A percentile compares a stretch with the other conserved stretches of the same genome.
These are phyloP conservation scores for Orthonevra nobilis DNA, from an alignment of 2,888 invertebrate genomes.

Conservation along the genomic window DNA sequence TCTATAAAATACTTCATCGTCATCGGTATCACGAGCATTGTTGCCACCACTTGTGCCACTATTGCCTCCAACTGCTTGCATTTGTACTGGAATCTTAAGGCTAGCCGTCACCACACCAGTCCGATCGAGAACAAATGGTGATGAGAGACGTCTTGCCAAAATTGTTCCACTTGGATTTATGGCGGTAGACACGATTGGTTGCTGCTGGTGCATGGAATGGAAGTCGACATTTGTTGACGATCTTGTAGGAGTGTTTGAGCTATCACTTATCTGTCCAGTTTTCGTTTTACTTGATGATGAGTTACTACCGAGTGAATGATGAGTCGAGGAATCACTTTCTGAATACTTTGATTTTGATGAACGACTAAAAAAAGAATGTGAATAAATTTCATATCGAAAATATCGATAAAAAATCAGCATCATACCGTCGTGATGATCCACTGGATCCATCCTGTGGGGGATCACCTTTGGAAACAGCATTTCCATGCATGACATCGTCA, in stretches of 20 bases:
- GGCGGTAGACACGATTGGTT: constrained; percentile 31
- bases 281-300: constrained; percentile 27
- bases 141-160: constrained; percentile 82
- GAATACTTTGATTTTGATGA: constrained; percentile 60
- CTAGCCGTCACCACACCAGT: constrained; percentile 89
- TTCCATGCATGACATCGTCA: constrained; percentile 88
- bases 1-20: constrained; percentile 81
- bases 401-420: no score
- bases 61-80: constrained; percentile 62
- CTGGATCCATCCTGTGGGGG: constrained; percentile 57
- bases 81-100: constrained; percentile 86
- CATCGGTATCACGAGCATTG: constrained; percentile 71
- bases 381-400: no score
- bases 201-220: constrained; percentile 64
- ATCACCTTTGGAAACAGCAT: constrained; percentile 86
- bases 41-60: constrained; percentile 54
- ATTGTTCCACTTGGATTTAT: constrained; percentile 38
- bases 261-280: constrained; percentile 55
- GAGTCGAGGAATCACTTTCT: constrained; percentile 52
- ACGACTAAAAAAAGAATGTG: constrained; percentile 48
- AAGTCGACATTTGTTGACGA: constrained; percentile 51
- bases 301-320: constrained; percentile 22
- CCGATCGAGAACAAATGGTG: constrained; percentile 81
- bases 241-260: constrained; percentile 56
- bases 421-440: constrained; percentile 50